Base-by-base conservation (phyloP, 2,888 invertebrate genomes). In the Ectemnius lituratus region DNA sequence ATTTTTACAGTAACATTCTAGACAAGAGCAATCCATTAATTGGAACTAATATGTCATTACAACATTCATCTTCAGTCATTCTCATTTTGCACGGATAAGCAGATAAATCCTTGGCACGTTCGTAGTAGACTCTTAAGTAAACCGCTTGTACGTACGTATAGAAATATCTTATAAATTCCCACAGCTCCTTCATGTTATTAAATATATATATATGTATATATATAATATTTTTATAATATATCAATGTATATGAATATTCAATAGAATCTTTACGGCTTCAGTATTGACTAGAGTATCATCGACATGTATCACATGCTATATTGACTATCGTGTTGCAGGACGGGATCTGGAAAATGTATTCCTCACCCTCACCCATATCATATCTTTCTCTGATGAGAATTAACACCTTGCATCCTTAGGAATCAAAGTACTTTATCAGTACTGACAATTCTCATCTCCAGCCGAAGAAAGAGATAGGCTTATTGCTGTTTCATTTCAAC, bases 241-340 rank as follows among this genome's bases (percentile, higher is more conserved):
- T 87, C 87, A 23, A 83, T 87, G 82, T 87, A 85, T 88, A 84
- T 86, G 78, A 83, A 79, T 84, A 84, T 86, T 84, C 79, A 80
- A 84, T 83, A 83, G 37, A 37, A 37, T 37, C 37, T 87, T 85
- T 81, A 81, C 82, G 84, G 84, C 72, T 78, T 52, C 16, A 52
- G 75, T 88, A 86, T 86, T 83, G 86, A 89, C 87, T 90, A 88
- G 86, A 86, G 86, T 88, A 89, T 83, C 83, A 37, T 89, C 84
- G 84, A 87, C 87, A 89, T 86, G 84, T 90, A 90, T 90, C 90
- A 90, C 90, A 90, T 90, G 85, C 90, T 90, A 90, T 90, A 90
- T 90, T 90, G 90, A 90, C 90, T 90, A 90, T 90, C 89, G 86
- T 86, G 85, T 89, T 87, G 70, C 86, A 83, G 73, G 88, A 88